A percentile compares a stretch with the other conserved stretches of the same genome.
Evolutionary conservation across 2,797 vertebrate genomes (phyloP).

Genomic region (Acomys russatus): DNA sequence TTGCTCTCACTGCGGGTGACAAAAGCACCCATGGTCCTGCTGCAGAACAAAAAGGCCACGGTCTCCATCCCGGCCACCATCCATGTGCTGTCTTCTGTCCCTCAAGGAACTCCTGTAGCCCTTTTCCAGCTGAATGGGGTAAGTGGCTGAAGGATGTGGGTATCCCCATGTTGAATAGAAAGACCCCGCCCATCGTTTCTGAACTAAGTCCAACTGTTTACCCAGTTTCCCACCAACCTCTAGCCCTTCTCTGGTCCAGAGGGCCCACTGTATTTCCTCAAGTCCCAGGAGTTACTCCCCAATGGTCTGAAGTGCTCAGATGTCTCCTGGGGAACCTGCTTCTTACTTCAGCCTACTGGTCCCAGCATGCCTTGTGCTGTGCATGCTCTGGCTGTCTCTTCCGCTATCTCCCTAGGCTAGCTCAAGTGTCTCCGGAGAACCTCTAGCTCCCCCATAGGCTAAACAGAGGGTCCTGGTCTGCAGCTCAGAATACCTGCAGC

Average conservation of each 20-base stretch:
- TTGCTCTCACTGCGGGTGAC: constrained; percentile 74
- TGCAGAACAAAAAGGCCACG: constrained; percentile 70
- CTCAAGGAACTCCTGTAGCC: not conserved
- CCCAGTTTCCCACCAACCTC: too few species aligned
- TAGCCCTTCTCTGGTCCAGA: not conserved
- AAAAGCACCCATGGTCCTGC: not conserved
- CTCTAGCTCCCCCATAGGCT: not conserved
- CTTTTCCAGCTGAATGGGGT: constrained; percentile 84
- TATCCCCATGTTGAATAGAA: not conserved
- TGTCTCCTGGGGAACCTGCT: not conserved
- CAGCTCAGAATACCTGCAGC: fast-evolving
- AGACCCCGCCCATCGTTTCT: too few species aligned
- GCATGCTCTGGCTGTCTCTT: not conserved
- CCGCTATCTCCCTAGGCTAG: not conserved
- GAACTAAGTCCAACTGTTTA: not conserved
- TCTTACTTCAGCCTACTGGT: not conserved
- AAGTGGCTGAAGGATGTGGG: constrained; percentile 61
- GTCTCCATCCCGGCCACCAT: constrained; percentile 79
- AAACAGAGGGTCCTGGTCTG: not conserved
- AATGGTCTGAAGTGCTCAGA: not conserved
- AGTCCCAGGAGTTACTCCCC: too few species aligned
- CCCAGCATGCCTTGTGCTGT: not conserved
- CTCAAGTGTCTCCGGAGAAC: not conserved
- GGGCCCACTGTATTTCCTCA: not conserved
- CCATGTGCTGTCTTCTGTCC: fast-evolving